Evolutionary conservation across 2,888 invertebrate genomes (phyloP).

Genomic region (Buathra laborator): DNA sequence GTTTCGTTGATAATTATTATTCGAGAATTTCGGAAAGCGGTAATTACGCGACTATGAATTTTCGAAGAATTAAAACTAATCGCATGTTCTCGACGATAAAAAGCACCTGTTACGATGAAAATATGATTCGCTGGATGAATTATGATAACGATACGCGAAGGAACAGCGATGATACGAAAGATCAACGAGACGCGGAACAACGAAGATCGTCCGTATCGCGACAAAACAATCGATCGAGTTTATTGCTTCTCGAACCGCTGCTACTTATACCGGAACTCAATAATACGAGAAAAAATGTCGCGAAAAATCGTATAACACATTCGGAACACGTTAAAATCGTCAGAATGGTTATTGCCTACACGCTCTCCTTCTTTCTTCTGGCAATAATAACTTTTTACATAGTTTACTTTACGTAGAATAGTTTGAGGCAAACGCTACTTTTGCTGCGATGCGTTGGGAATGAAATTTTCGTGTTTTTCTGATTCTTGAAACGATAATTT

Average conservation of each 20-base stretch:
- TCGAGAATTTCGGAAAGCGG: constrained; percentile 76
- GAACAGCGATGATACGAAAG: constrained; percentile 12
- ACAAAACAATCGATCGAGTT: constrained; percentile 80
- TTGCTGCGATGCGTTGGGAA: constrained; percentile 10
- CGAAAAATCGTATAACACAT: constrained; percentile 75
- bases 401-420: constrained; percentile 86
- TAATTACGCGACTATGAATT: constrained; percentile 71
- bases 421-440: constrained; percentile 3
- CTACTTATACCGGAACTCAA: constrained; percentile 86
- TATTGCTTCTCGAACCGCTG: constrained; percentile 86
- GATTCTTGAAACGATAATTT: too few relatives aligned
- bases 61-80: constrained; percentile 67
- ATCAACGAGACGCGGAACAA: constrained; percentile 43
- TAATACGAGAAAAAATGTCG: constrained; percentile 75
- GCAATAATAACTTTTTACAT: constrained; percentile 87
- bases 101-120: constrained; percentile 72
- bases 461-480: background rate
- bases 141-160: constrained; percentile 69
- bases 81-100: constrained; percentile 68
- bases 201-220: constrained; percentile 64
- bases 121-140: constrained; percentile 75
- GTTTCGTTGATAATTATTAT: constrained; percentile 70
- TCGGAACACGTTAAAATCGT: constrained; percentile 86
- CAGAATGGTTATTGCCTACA: constrained; percentile 87
- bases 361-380: constrained; percentile 86